Evolutionary conservation across 2,797 vertebrate genomes (phyloP), one percentile per base, ranked within the genome.

Genomic region (Acanthurus tractus): DNA sequence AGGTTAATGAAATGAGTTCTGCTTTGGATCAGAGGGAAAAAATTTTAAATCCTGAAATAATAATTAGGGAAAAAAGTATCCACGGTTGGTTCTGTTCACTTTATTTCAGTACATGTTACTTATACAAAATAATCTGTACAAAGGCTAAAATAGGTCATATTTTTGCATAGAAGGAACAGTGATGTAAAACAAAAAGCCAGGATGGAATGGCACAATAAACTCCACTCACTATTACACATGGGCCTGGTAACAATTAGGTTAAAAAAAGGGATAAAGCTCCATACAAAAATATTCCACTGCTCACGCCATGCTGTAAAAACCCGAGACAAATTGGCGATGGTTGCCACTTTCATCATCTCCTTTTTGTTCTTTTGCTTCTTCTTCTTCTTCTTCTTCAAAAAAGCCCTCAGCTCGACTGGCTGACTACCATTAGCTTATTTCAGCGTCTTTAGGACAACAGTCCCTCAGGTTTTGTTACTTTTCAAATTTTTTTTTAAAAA

Each of bases 51-150:
- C 17, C 62, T 66, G 52, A 40, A 74, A 85, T 70, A 70, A 81
- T 57, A 82, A 82, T 46, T 52, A 58, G 57, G 38, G 29, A 79
- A 61, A 81, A 81, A 86, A 72, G 52, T 76, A 72, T 79, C 40
- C 84, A 72, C 2, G 18, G 70, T 89, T 84, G 77, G 85, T 86
- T 94, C 85, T 79, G 92, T 91, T 93, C 81, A 88, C 86, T 96
- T 96, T 96, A 96, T 96, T 96, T 95, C 89, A 92, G 81, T 94
- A 92, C 79, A 93, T 95, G 84, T 95, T 93, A 91, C 93, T 95
- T 92, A 94, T 95, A 96, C 86, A 96, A 96, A 96, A 95, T 94
- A 87, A 94, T 94, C 94, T 94, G 87, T 95, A 95, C 94, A 95
- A 96, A 95, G 94, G 90, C 90, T 93, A 94, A 95, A 95, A 90